These are phyloP conservation scores for Chaetops frenatus DNA, from an alignment of 2,113 vertebrate genomes.

Conservation along the genomic window DNA sequence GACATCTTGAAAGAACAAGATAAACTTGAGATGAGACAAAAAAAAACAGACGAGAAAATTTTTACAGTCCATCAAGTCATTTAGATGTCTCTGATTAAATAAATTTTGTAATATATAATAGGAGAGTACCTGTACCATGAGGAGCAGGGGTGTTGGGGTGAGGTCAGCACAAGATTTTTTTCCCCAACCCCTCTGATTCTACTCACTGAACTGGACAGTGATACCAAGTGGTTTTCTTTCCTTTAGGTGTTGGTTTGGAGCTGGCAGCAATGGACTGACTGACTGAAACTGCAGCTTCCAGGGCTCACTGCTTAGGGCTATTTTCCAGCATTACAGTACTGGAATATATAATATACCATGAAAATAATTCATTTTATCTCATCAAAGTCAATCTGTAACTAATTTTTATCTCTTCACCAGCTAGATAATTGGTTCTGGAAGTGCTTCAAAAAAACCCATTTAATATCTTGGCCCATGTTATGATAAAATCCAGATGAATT, in stretches of 20 bases:
- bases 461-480: neutral
- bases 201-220: neutral
- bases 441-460: neutral
- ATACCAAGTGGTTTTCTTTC: neutral
- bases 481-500: neutral
- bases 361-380: neutral
- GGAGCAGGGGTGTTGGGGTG: neutral
- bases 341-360: neutral
- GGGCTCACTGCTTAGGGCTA: neutral
- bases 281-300: neutral
- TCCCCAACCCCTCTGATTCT: fast-evolving
- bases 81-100: neutral
- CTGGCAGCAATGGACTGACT: neutral
- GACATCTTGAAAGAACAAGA: neutral
- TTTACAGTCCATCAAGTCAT: neutral
- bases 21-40: neutral
- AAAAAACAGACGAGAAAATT: neutral
- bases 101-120: neutral
- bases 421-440: neutral
- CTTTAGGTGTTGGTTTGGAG: neutral
- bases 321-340: neutral
- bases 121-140: neutral
- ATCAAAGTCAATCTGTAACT: neutral
- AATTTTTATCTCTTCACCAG: neutral
- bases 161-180: neutral